Percentiles rank a stretch among this genome's conserved stretches.
phyloP scores from a whole-genome alignment of 2,888 invertebrate species.

The Margaritifera margaritifera region DNA sequence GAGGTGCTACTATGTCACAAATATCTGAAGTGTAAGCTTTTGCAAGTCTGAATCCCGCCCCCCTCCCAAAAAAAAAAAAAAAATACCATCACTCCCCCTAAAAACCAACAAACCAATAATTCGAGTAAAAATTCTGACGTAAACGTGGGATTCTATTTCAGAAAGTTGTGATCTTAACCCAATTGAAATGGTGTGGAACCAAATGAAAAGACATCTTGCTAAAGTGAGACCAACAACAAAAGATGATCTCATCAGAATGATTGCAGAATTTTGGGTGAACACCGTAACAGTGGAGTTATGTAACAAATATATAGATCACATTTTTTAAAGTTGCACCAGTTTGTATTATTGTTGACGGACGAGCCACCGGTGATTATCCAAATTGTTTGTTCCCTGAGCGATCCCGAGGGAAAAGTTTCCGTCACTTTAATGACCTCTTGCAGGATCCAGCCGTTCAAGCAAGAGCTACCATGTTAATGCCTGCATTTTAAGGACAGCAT shows the following conservation, averaged over 20 bases:
- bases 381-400: slow-evolving; percentile 16
- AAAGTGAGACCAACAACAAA: slow-evolving; percentile 11
- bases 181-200: slow-evolving; percentile 29
- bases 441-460: no score
- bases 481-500: no score
- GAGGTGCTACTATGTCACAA: no score
- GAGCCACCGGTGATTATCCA: slow-evolving; percentile 22
- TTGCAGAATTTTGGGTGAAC: slow-evolving; percentile 14
- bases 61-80: no score
- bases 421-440: no score
- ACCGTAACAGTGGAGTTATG: slow-evolving; percentile 20
- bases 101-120: no score
- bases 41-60: no score
- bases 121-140: no score
- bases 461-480: no score
- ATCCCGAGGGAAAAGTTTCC: slow-evolving; percentile 19
- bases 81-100: no score
- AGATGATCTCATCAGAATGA: slow-evolving; percentile 4
- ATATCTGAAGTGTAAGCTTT: no score
- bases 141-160: background rate
- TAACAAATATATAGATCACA: no score
- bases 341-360: slow-evolving; percentile 15
- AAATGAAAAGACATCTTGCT: slow-evolving; percentile 10
- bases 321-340: slow-evolving; percentile 29
- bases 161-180: slow-evolving; percentile 29